phyloP scores from a whole-genome alignment of 2,113 vertebrate species.

The Marcusenius ussheri region DNA sequence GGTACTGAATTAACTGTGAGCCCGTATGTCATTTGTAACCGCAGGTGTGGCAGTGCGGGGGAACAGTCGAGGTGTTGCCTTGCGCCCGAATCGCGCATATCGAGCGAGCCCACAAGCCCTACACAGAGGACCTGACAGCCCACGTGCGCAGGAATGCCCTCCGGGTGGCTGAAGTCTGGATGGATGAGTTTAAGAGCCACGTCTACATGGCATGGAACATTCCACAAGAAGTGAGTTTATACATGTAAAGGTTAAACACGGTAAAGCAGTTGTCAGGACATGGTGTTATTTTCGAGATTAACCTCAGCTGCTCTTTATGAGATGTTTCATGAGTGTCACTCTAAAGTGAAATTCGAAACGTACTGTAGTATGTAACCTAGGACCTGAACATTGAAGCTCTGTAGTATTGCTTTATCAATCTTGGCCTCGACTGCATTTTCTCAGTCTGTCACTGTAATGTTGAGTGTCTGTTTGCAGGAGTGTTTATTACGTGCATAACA shows the following conservation, averaged over 20 bases:
- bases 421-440: background rate
- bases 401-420: background rate
- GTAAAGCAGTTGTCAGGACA: background rate
- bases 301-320: background rate
- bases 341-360: background rate
- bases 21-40: constrained; percentile 8
- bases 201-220: constrained; percentile 99
- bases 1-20: background rate
- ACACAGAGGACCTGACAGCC: constrained; percentile 84
- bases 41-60: constrained; percentile 96
- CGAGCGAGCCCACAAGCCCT: constrained; percentile 91
- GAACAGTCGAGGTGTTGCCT: constrained; percentile 89
- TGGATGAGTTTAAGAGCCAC: constrained; percentile 97
- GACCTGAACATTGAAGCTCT: background rate
- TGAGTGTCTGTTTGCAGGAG: background rate
- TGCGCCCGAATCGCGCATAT: constrained; percentile 93
- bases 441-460: background rate
- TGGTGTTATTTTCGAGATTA: background rate
- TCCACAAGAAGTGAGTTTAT: constrained; percentile 77
- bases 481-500: background rate
- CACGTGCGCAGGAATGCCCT: constrained; percentile 90
- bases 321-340: constrained; percentile 25
- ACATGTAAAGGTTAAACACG: background rate
- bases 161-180: constrained; percentile 93
- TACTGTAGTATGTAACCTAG: background rate